phyloP scores from a whole-genome alignment of 1,140 invertebrate species.

The Heliconius melpomene region DNA sequence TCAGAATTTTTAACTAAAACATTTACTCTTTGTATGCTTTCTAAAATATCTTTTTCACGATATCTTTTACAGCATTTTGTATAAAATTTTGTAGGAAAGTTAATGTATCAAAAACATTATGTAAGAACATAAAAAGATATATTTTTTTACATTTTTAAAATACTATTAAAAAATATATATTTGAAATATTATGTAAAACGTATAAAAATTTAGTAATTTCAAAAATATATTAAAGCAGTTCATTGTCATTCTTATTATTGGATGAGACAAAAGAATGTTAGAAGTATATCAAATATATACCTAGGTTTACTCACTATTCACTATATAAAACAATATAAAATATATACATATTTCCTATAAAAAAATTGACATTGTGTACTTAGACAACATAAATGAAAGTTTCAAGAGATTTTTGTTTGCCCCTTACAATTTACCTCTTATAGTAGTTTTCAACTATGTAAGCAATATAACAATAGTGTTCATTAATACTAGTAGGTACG shows the following conservation, averaged over 20 bases:
- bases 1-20: conserved; percentile 33
- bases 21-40: conserved; percentile 18
- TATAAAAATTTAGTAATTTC: too few species aligned
- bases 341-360: not conserved
- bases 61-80: not conserved
- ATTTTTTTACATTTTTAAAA: too few species aligned
- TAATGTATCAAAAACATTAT: too few species aligned
- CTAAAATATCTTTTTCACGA: conserved; percentile 16
- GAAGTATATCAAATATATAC: too few species aligned
- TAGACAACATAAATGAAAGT: not conserved
- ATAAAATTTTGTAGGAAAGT: too few species aligned
- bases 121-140: too few species aligned
- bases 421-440: not conserved
- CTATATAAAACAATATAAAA: too few species aligned
- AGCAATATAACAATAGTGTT: conserved; percentile 4
- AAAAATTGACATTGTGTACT: not conserved
- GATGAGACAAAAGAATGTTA: not conserved
- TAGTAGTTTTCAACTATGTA: not conserved
- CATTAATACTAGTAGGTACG: conserved; percentile 15
- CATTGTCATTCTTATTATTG: too few species aligned
- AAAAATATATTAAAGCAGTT: too few species aligned
- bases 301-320: too few species aligned
- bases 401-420: conserved; percentile 3
- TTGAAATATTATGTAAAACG: too few species aligned
- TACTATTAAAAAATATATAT: too few species aligned